These are phyloP conservation scores for Coleophora deauratella DNA, from an alignment of 2,888 invertebrate species.

Conservation along the genomic window DNA sequence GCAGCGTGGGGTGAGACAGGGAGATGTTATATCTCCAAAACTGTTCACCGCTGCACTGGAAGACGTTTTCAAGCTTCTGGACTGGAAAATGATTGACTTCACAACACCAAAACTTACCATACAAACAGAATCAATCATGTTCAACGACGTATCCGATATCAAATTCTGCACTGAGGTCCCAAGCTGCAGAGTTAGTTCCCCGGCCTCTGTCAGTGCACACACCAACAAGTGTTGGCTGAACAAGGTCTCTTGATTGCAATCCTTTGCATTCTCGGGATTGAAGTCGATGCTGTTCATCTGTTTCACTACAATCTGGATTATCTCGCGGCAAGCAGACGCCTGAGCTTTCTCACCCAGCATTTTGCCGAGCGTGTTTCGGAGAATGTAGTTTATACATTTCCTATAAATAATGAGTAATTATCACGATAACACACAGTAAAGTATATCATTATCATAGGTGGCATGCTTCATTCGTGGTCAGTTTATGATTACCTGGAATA, in stretches of 20 bases:
- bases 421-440: too few species aligned
- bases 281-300: conserved; percentile 97
- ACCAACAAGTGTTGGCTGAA: conserved; percentile 94
- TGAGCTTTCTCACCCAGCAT: conserved; percentile 98
- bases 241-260: conserved; percentile 89
- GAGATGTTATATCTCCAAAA: too few species aligned
- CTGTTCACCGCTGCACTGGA: too few species aligned
- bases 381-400: conserved; percentile 96
- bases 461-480: too few species aligned
- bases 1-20: too few species aligned
- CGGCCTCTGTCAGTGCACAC: conserved; percentile 95
- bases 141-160: conserved; percentile 89
- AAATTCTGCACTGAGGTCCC: conserved; percentile 96
- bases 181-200: conserved; percentile 89
- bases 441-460: too few species aligned
- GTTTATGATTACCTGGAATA: conserved; percentile 82
- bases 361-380: conserved; percentile 92
- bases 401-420: conserved; percentile 46
- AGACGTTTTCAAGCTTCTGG: too few species aligned
- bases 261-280: conserved; percentile 93
- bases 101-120: conserved; percentile 41
- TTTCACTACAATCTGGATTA: conserved; percentile 91
- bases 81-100: too few species aligned
- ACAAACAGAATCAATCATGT: conserved; percentile 75
- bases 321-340: conserved; percentile 94